A percentile compares a stretch with the other conserved stretches of the same genome.
These are phyloP conservation scores for Marronus borbonicus DNA, from an alignment of 2,888 invertebrate species.

Conservation along the genomic window DNA sequence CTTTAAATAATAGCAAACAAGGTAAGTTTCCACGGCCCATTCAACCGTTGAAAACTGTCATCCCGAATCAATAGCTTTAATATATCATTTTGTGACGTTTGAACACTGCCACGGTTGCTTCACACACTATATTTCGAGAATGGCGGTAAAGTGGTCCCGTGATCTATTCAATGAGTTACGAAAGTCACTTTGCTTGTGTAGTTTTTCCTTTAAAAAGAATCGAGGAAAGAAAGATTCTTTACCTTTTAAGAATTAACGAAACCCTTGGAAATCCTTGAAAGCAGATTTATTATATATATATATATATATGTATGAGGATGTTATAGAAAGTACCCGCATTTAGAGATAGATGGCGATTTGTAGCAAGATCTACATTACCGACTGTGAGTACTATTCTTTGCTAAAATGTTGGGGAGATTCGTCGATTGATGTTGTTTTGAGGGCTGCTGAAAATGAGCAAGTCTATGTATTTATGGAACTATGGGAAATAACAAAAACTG, in stretches of 20 bases:
- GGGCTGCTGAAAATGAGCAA: too few species aligned
- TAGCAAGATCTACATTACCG: too few species aligned
- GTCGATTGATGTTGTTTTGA: too few species aligned
- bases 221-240: constrained; percentile 20
- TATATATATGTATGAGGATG: too few species aligned
- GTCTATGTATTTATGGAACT: too few species aligned
- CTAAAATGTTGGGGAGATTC: too few species aligned
- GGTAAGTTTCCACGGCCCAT: constrained; percentile 8
- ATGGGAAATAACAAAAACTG: too few species aligned
- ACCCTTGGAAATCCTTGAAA: constrained; percentile 2
- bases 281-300: constrained; percentile 32
- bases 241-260: constrained; percentile 17
- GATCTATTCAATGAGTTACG: constrained; percentile 51
- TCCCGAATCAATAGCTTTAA: constrained; percentile 55
- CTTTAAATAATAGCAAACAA: constrained; percentile 37
- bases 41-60: constrained; percentile 50
- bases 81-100: constrained; percentile 54
- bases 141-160: constrained; percentile 45
- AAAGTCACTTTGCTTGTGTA: constrained; percentile 40
- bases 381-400: too few species aligned
- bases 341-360: too few species aligned
- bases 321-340: too few species aligned
- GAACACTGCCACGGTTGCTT: constrained; percentile 50
- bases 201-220: not conserved
- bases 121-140: constrained; percentile 40